These are phyloP conservation scores for Heliothis subflexa DNA, from an alignment of 1,140 invertebrate species.

Conservation along the genomic window DNA sequence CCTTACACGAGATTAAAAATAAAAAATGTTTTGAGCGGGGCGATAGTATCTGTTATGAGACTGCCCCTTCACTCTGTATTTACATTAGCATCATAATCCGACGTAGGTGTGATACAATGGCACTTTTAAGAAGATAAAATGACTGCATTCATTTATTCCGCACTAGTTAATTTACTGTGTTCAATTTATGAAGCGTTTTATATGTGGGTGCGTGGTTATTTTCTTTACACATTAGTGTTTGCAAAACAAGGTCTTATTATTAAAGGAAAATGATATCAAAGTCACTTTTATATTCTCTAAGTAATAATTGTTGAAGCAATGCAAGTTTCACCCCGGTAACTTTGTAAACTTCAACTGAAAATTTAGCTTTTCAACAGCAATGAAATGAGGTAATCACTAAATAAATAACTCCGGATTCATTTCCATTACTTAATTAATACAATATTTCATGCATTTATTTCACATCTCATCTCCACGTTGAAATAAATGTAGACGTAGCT, in stretches of 20 bases:
- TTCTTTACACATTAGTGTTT: not conserved
- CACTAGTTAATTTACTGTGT: slow-evolving; percentile 32
- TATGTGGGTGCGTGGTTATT: not conserved
- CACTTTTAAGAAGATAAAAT: slow-evolving; percentile 33
- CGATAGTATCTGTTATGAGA: slow-evolving; percentile 50
- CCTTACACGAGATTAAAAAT: slow-evolving; percentile 68
- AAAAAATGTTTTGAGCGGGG: slow-evolving; percentile 54
- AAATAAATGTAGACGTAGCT: slow-evolving; percentile 1
- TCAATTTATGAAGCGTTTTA: not conserved
- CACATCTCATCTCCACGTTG: not conserved
- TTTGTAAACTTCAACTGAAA: no score
- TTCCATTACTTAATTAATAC: no score
- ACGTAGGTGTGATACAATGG: slow-evolving; percentile 43
- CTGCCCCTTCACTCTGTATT: slow-evolving; percentile 51
- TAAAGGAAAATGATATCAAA: no score
- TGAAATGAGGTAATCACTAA: no score
- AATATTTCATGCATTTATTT: no score
- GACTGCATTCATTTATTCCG: slow-evolving; percentile 24
- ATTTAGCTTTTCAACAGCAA: no score
- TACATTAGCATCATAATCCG: slow-evolving; percentile 45
- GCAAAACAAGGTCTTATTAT: no score
- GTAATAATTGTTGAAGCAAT: no score
- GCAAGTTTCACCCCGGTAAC: no score
- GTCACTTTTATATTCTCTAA: no score
- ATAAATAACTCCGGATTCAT: no score